Base-by-base conservation (phyloP, 2,113 vertebrate genomes). In the Gallinago paraguaiae region DNA sequence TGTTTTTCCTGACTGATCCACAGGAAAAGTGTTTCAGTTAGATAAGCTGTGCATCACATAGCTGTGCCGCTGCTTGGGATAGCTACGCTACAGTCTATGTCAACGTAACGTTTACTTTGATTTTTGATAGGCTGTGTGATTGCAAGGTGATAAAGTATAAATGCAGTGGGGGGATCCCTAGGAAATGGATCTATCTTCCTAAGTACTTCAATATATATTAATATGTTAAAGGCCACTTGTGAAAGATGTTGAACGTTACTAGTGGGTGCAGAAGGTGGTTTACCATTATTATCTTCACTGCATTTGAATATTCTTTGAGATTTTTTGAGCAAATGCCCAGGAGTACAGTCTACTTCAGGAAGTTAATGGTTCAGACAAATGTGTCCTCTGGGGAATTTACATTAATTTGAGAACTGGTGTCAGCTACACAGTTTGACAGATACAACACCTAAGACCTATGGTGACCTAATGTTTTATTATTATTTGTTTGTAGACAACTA, bases 21-120 rank as follows among this genome's bases (percentile, higher is more conserved):
- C 96, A 96, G 97, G 97, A 97, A 97, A 97, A 97, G 94, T 97
- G 97, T 95, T 97, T 63, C 88, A 83, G 82, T 72, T 27, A 97
- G 97, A 97, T 97, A 97, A 97, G 97, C 95, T 88, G 92, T 83
- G 64, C 97, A 97, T 97, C 97, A 69, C 92, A 75, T 41, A 77
- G 87, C 68, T 79, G 0, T 35, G 91, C 72, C 63, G 82, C 41
- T 60, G 67, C 91, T 90, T 51, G 81, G 87, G 67, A 33, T 50
- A 82, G 67, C 56, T 70, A 5, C 17, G 1, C 68, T 67, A 8
- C 88, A 72, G 48, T 19, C 72, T 63, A 41, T 23, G 82, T 69
- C 33, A 50, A 33, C 45, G 54, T 35, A 56, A 57, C 61, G 16
- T 41, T 35, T 3, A 59, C 76, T 77, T 54, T 56, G 46, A 19